Conservation (phyloP, 2,888 invertebrate species). For the Sialis lutaria region DNA sequence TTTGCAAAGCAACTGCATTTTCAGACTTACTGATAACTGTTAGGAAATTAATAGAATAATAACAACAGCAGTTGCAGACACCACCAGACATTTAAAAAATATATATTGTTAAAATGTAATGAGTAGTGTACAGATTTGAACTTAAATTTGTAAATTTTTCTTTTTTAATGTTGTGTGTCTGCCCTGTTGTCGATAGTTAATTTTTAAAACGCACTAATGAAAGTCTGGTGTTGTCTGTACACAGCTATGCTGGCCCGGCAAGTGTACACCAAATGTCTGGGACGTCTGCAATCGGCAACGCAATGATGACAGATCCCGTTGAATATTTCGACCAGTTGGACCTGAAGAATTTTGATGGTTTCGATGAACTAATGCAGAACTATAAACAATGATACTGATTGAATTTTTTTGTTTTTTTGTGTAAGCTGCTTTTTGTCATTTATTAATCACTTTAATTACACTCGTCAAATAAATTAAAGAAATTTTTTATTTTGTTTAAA, state of each 20-base stretch:
- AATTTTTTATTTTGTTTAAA: too few species aligned
- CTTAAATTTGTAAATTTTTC: not conserved
- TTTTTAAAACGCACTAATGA: conserved; percentile 6
- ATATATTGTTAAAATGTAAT: too few species aligned
- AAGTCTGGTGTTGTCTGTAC: conserved; percentile 29
- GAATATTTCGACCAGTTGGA: conserved; percentile 23
- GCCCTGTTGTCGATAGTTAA: conserved; percentile 1
- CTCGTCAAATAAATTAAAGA: too few species aligned
- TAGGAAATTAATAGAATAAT: too few species aligned
- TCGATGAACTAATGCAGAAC: conserved; percentile 22
- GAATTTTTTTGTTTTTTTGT: too few species aligned
- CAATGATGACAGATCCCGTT: conserved; percentile 14
- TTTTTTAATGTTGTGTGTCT: conserved; percentile 1
- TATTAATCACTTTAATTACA: too few species aligned
- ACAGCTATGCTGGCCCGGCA: conserved; percentile 25
- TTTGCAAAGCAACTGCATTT: too few species aligned
- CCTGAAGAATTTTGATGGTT: conserved; percentile 20
- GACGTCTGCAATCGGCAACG: conserved; percentile 12
- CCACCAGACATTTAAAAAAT: conserved; percentile 3
- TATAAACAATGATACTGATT: conserved; percentile 16
- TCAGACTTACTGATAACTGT: too few species aligned
- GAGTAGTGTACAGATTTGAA: too few species aligned
- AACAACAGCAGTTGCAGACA: conserved; percentile 7
- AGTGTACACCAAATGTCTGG: conserved; percentile 11
- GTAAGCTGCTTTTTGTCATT: too few species aligned